These are phyloP conservation scores for Paedocypris sp. DNA, from an alignment of 2,113 vertebrate species.

Conservation along the genomic window DNA sequence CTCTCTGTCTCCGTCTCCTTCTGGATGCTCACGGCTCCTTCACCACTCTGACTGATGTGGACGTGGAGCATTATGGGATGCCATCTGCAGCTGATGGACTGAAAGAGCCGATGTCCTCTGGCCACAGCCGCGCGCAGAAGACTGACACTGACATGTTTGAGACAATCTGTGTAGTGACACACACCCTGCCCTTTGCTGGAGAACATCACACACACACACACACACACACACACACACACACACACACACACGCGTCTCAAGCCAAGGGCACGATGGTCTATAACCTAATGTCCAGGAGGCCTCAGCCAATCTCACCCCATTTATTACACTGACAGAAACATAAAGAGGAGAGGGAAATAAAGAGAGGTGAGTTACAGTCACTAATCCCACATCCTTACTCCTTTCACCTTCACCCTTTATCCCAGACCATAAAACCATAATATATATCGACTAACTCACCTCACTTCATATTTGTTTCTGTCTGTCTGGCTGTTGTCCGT, in stretches of 20 bases:
- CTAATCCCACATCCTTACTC: conserved; percentile 39
- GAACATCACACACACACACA: background rate
- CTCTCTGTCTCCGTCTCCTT: conserved; percentile 35
- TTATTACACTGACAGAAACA: conserved; percentile 43
- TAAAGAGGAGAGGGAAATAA: conserved; percentile 17
- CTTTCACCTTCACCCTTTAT: conserved; percentile 44
- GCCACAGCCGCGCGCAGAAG: background rate
- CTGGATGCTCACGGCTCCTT: background rate
- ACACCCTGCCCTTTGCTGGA: background rate
- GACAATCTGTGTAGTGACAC: background rate
- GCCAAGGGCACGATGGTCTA: conserved; percentile 20
- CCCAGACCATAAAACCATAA: conserved; percentile 3
- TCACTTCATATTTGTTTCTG: too few relatives aligned
- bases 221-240: background rate
- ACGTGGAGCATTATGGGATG: conserved; percentile 44
- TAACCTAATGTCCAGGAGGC: conserved; percentile 30
- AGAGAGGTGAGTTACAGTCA: background rate
- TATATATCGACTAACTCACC: too few relatives aligned
- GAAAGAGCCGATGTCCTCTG: conserved; percentile 25
- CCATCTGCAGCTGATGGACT: conserved; percentile 51
- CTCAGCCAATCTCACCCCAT: conserved; percentile 31
- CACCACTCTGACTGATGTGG: conserved; percentile 31
- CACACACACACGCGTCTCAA: background rate
- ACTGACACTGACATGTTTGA: background rate
- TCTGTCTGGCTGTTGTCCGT: too few relatives aligned